phyloP scores from a whole-genome alignment of 1,140 invertebrate species.

The Tribolium castaneum region DNA sequence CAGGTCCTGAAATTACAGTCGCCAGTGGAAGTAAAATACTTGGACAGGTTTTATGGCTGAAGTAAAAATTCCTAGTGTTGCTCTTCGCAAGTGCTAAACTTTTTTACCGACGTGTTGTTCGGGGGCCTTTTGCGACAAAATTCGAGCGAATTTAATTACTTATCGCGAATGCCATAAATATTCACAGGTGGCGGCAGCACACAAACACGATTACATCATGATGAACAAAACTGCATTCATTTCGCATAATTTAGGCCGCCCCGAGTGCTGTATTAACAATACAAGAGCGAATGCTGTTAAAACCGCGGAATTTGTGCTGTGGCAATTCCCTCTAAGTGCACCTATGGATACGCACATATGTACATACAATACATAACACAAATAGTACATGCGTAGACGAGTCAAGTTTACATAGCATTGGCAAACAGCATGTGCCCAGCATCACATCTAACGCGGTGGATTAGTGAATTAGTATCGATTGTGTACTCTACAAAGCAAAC shows the following conservation, averaged over 20 bases:
- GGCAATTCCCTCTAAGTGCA: constrained; percentile 22
- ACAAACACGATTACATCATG: constrained; percentile 24
- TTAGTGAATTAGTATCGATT: constrained; percentile 49
- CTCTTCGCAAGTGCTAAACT: background rate
- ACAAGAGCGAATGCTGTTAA: constrained; percentile 12
- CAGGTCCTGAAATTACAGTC: background rate
- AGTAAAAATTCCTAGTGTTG: background rate
- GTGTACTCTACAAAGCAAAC: constrained; percentile 47
- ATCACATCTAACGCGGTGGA: constrained; percentile 33
- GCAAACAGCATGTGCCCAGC: constrained; percentile 35
- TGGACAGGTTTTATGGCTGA: background rate
- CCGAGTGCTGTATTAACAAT: constrained; percentile 18
- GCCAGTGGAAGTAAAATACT: background rate
- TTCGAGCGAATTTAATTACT: constrained; percentile 24
- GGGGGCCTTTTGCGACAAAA: background rate
- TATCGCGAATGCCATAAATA: constrained; percentile 32
- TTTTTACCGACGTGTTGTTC: background rate
- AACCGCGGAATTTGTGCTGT: constrained; percentile 4
- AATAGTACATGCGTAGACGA: constrained; percentile 16
- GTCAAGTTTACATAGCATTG: constrained; percentile 36
- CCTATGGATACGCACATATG: constrained; percentile 8
- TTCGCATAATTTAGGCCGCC: constrained; percentile 11
- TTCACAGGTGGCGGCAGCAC: constrained; percentile 22
- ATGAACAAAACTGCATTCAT: constrained; percentile 32
- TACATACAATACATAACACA: background rate